Evolutionary conservation across 2,888 invertebrate species (phyloP).

Genomic region (Mimas tiliae): DNA sequence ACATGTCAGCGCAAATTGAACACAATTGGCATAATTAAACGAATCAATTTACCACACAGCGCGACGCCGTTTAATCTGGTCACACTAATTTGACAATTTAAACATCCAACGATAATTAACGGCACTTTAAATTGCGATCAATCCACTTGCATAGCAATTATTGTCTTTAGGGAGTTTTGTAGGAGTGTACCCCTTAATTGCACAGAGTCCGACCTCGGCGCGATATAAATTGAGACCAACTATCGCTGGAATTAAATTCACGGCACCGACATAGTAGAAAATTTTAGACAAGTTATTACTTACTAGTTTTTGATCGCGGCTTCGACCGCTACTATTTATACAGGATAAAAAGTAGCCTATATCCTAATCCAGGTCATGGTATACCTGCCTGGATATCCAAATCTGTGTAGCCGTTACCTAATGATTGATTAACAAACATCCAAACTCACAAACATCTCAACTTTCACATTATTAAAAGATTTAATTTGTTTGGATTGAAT

Average conservation of each 20-base stretch:
- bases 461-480: too few species aligned
- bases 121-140: slow-evolving; percentile 50
- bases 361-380: too few species aligned
- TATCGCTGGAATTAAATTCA: slow-evolving; percentile 46
- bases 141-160: slow-evolving; percentile 45
- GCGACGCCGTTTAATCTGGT: slow-evolving; percentile 24
- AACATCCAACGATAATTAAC: slow-evolving; percentile 46
- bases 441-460: too few species aligned
- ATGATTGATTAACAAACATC: too few species aligned
- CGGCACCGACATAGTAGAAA: slow-evolving; percentile 5
- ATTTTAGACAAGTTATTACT: slow-evolving; percentile 5
- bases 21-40: slow-evolving; percentile 7
- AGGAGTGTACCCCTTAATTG: slow-evolving; percentile 43
- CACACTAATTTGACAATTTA: slow-evolving; percentile 35
- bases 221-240: slow-evolving; percentile 40
- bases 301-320: too few species aligned
- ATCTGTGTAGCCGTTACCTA: too few species aligned
- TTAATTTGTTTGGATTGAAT: too few species aligned
- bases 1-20: not conserved
- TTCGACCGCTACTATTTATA: too few species aligned
- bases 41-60: slow-evolving; percentile 7
- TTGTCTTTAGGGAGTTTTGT: slow-evolving; percentile 40
- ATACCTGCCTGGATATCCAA: too few species aligned
- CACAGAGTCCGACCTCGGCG: slow-evolving; percentile 36
- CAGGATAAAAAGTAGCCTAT: too few species aligned